phyloP scores from a whole-genome alignment of 2,113 vertebrate species.

The Corythornis madagascariensis region DNA sequence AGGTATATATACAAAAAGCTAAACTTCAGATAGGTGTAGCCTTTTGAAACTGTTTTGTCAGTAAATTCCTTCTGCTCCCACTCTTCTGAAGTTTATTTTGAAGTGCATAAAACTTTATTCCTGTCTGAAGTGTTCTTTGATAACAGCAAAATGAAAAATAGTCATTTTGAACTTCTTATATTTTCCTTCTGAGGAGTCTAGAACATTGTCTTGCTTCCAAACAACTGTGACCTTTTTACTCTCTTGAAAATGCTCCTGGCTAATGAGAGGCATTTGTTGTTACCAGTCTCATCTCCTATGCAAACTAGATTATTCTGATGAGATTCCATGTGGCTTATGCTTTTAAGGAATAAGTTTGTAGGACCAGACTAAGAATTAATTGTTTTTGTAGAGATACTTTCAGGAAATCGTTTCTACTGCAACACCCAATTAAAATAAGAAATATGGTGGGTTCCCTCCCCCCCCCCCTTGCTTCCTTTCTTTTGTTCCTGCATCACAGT shows the following conservation, averaged over 20 bases:
- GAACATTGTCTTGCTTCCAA: background rate
- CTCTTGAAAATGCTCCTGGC: background rate
- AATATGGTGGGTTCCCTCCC: accelerated
- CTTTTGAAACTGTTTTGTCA: background rate
- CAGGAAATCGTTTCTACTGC: background rate
- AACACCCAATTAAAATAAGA: conserved; percentile 39
- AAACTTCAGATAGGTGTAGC: accelerated
- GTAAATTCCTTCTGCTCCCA: background rate
- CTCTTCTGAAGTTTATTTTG: background rate
- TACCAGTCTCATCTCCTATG: conserved; percentile 24
- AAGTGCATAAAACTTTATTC: background rate
- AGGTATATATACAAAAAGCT: too few species aligned
- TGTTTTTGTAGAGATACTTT: background rate
- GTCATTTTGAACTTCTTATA: background rate
- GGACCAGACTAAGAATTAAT: background rate
- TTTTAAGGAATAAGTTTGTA: conserved; percentile 2
- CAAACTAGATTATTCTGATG: conserved; percentile 37
- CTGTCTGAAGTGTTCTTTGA: background rate
- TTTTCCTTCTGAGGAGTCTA: background rate
- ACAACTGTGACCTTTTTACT: conserved; percentile 11
- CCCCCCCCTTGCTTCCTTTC: background rate
- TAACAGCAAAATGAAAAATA: background rate
- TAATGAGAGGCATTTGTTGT: conserved; percentile 20
- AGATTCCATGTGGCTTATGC: background rate
- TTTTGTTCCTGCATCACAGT: background rate